phyloP scores from a whole-genome alignment of 2,797 vertebrate species.

The Orestias chungarensis region DNA sequence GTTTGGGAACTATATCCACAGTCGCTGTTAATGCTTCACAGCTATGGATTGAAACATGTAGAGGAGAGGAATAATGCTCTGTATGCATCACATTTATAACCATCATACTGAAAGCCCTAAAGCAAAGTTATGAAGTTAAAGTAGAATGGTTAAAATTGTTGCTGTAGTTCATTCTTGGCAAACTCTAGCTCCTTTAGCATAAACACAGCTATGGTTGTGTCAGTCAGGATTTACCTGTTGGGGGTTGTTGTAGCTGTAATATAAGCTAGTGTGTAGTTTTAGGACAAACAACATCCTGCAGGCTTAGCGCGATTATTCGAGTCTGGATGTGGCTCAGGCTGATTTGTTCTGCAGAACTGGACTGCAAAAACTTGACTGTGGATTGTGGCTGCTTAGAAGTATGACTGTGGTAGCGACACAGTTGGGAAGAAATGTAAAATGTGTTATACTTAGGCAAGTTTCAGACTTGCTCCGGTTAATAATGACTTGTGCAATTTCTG shows the following conservation, averaged over 20 bases:
- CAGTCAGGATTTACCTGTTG: slow-evolving; percentile 4
- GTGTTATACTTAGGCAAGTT: not conserved
- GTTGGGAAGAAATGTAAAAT: not conserved
- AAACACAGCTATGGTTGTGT: slow-evolving; percentile 3
- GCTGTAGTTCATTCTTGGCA: not conserved
- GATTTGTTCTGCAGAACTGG: slow-evolving; percentile 6
- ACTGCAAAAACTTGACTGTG: slow-evolving; percentile 3
- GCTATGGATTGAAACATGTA: not conserved
- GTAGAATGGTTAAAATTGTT: not conserved
- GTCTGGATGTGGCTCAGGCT: not conserved
- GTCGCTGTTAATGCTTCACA: not conserved
- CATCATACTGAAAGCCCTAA: not conserved
- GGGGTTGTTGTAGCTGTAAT: slow-evolving; percentile 1
- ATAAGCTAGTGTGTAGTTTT: not conserved
- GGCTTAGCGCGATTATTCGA: not conserved
- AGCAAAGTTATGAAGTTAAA: not conserved
- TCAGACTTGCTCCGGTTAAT: not conserved
- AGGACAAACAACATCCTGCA: not conserved
- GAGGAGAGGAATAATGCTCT: not conserved
- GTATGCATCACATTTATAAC: not conserved
- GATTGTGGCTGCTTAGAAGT: slow-evolving; percentile 27
- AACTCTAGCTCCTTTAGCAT: not conserved
- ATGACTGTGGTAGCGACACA: slow-evolving; percentile 8
- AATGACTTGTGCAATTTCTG: slow-evolving; percentile 9
- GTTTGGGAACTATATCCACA: not conserved